Conservation (phyloP, 2,888 invertebrate species). For the Mamestra brassicae region DNA sequence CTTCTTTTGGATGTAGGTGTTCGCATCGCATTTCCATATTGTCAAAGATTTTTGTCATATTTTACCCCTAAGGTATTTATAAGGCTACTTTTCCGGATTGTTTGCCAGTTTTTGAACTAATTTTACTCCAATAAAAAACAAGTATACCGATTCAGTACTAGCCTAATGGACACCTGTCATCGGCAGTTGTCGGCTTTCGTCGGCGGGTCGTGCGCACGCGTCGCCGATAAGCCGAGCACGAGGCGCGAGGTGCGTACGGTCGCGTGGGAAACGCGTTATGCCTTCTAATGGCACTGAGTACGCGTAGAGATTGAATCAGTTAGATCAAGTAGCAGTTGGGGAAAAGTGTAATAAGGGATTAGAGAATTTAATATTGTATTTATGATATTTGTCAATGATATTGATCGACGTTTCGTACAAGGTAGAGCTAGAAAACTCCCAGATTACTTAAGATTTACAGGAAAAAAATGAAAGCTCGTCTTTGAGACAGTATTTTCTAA, state of each 20-base stretch:
- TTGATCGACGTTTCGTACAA: not conserved
- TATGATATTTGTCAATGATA: not conserved
- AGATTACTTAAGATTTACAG: not conserved
- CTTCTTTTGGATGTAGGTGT: not conserved
- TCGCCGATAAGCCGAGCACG: conserved; percentile 70
- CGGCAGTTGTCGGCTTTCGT: conserved; percentile 56
- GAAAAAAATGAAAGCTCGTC: not conserved
- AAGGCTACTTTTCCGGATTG: too few species aligned
- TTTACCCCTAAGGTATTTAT: not conserved
- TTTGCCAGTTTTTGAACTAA: not conserved
- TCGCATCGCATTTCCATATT: not conserved
- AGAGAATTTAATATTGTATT: not conserved
- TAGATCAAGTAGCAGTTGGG: conserved; percentile 12
- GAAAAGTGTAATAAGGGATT: conserved; percentile 4
- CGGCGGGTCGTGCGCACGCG: conserved; percentile 75
- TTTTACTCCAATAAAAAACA: not conserved
- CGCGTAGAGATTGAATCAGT: conserved; percentile 50
- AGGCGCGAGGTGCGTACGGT: conserved; percentile 56
- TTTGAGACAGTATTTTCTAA: not conserved
- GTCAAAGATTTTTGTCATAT: not conserved
- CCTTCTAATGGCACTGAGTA: conserved; percentile 60
- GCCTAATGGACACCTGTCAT: conserved; percentile 69
- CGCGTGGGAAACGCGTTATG: conserved; percentile 73
- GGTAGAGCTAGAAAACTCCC: not conserved
- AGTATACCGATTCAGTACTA: conserved; percentile 12